phyloP scores from a whole-genome alignment of 2,888 invertebrate species.

The Entomobrya proxima region DNA sequence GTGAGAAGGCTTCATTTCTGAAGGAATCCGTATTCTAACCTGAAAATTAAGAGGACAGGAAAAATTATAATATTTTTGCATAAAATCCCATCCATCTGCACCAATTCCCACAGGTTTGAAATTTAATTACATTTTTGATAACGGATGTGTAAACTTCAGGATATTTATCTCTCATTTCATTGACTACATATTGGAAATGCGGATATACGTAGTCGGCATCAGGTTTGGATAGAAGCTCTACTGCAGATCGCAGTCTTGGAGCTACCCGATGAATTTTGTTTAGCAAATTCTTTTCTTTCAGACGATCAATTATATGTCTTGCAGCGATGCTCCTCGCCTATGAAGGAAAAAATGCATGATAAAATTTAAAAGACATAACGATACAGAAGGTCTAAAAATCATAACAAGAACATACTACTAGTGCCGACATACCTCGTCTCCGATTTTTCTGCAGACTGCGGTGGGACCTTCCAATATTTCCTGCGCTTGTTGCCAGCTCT shows the following conservation, averaged over 20 bases:
- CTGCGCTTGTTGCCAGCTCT: conserved; percentile 73
- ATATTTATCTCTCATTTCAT: conserved; percentile 71
- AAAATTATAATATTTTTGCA: background rate
- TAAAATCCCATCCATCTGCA: background rate
- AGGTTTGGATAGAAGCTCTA: conserved; percentile 74
- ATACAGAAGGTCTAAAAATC: background rate
- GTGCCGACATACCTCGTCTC: conserved; percentile 74
- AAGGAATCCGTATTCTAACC: conserved; percentile 70
- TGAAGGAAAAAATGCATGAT: background rate
- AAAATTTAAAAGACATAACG: background rate
- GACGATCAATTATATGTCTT: conserved; percentile 73
- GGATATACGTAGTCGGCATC: conserved; percentile 74
- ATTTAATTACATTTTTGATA: conserved; percentile 65
- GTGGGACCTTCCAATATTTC: conserved; percentile 73
- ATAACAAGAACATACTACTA: too few relatives aligned
- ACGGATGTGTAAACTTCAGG: conserved; percentile 73
- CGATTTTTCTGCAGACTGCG: conserved; percentile 73
- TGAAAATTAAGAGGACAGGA: conserved; percentile 25
- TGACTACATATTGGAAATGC: conserved; percentile 71
- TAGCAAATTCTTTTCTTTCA: conserved; percentile 70
- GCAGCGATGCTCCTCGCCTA: conserved; percentile 73
- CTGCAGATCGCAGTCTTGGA: conserved; percentile 74
- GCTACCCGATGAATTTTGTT: conserved; percentile 74
- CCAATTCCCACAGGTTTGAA: background rate
- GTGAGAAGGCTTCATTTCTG: conserved; percentile 72